These are phyloP conservation scores for Clytia hemisphaerica DNA, from an alignment of 30 jellyfish, hydroid and myxozoan species.

Conservation along the genomic window DNA sequence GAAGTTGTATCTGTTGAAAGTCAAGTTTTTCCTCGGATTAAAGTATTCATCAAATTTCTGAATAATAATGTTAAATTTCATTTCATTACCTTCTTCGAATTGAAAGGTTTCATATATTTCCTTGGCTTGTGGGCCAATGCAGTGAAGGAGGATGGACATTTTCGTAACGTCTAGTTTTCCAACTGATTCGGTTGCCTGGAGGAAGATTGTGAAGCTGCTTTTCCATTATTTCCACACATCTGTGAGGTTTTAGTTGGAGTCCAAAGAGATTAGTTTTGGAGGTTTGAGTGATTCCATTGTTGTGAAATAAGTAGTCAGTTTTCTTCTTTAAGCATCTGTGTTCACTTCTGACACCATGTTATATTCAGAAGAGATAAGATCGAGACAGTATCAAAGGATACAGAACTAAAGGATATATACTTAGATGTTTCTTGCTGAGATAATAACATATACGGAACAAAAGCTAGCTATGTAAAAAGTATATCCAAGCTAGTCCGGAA, in stretches of 20 bases:
- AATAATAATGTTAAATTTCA: slow-evolving; percentile 1
- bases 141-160: slow-evolving; percentile 27
- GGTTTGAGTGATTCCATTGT: slow-evolving; percentile 23
- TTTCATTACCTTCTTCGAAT: neutral
- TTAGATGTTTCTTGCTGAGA: no score
- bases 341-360: slow-evolving; percentile 46
- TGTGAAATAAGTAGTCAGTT: neutral
- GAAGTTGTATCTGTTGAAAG: slow-evolving; percentile 7
- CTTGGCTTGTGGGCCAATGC: slow-evolving; percentile 27
- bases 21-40: slow-evolving; percentile 33
- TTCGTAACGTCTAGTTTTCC: slow-evolving; percentile 8
- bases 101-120: slow-evolving; percentile 20
- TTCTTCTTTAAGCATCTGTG: neutral
- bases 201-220: slow-evolving; percentile 15
- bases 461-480: no score
- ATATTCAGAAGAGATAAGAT: neutral
- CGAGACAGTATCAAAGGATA: no score
- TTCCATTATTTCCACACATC: slow-evolving; percentile 29
- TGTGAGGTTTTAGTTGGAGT: slow-evolving; percentile 21
- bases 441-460: no score
- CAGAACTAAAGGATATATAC: no score
- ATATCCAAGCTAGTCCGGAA: no score
- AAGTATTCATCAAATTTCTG: slow-evolving; percentile 18
- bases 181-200: slow-evolving; percentile 23
- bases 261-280: slow-evolving; percentile 10